Conservation (phyloP, 2,797 vertebrate genomes). For the Acanthurus tractus region DNA sequence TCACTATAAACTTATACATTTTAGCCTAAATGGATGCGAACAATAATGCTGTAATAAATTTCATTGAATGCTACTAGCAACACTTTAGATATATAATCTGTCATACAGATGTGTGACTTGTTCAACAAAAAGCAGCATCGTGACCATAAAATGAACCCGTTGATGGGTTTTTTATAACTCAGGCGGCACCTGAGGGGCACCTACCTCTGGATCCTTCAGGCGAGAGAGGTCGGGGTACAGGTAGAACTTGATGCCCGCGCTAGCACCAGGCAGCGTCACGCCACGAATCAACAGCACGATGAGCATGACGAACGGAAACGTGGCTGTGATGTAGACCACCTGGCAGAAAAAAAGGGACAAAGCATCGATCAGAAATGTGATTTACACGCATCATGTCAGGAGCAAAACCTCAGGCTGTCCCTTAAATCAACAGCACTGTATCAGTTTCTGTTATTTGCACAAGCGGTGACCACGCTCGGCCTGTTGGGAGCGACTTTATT, state of each 20-base stretch:
- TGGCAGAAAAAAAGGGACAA: conserved; percentile 49
- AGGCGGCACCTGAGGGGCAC: conserved; percentile 28
- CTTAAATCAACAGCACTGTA: conserved; percentile 41
- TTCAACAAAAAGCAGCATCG: no score
- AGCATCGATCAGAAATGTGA: background rate
- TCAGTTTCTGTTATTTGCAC: conserved; percentile 19
- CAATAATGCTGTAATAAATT: no score
- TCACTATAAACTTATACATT: no score
- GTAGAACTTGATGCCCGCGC: conserved; percentile 96
- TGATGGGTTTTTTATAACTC: background rate
- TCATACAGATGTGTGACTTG: no score
- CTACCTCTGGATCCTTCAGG: conserved; percentile 95
- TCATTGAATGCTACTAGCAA: no score
- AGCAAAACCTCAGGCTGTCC: conserved; percentile 24
- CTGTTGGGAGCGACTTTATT: conserved; percentile 40
- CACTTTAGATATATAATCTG: no score
- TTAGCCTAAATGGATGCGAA: no score
- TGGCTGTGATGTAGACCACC: conserved; percentile 99
- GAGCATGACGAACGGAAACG: conserved; percentile 97
- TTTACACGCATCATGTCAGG: conserved; percentile 3
- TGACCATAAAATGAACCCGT: background rate
- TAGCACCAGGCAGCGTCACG: conserved; percentile 94
- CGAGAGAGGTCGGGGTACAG: conserved; percentile 95
- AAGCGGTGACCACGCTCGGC: conserved; percentile 44
- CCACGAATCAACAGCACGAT: conserved; percentile 95